Conservation (phyloP, 2,797 vertebrate species). For the Sebastiscus tertius region DNA sequence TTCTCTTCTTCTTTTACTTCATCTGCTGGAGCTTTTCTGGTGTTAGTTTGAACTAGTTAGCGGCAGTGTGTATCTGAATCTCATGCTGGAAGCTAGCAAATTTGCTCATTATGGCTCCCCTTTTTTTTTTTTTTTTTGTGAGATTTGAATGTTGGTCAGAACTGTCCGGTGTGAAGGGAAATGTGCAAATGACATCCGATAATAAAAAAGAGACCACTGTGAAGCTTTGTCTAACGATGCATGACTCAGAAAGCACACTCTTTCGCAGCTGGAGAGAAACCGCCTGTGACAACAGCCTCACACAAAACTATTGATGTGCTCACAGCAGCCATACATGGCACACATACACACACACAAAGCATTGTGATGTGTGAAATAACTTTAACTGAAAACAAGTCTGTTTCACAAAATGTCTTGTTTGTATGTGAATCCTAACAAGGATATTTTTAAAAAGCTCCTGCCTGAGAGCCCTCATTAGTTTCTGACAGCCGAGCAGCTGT, state of each 20-base stretch:
- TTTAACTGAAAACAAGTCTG: slow-evolving; percentile 1
- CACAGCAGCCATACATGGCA: neutral
- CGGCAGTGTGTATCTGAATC: neutral
- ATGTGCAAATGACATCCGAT: slow-evolving; percentile 20
- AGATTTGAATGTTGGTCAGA: slow-evolving; percentile 23
- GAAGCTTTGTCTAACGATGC: slow-evolving; percentile 38
- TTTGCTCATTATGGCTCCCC: slow-evolving; percentile 20
- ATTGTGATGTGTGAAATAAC: neutral
- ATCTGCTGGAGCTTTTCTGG: neutral
- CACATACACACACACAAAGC: neutral
- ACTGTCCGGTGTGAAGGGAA: slow-evolving; percentile 12
- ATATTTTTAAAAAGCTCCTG: slow-evolving; percentile 46
- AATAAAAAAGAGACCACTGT: slow-evolving; percentile 4
- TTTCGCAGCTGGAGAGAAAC: slow-evolving; percentile 3
- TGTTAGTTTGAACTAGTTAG: slow-evolving; percentile 7
- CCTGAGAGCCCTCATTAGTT: slow-evolving; percentile 45
- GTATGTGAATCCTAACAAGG: slow-evolving; percentile 44
- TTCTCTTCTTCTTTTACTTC: neutral
- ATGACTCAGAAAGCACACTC: slow-evolving; percentile 18
- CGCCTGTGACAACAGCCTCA: neutral
- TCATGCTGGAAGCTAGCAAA: slow-evolving; percentile 8
- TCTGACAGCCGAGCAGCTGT: slow-evolving; percentile 35
- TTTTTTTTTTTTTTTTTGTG: neutral
- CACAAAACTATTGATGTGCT: slow-evolving; percentile 24
- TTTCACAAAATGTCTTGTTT: slow-evolving; percentile 34